Percentiles rank a stretch among this genome's conserved stretches.
phyloP scores from a whole-genome alignment of 2,888 invertebrate genomes.

The Bimastos eiseni region DNA sequence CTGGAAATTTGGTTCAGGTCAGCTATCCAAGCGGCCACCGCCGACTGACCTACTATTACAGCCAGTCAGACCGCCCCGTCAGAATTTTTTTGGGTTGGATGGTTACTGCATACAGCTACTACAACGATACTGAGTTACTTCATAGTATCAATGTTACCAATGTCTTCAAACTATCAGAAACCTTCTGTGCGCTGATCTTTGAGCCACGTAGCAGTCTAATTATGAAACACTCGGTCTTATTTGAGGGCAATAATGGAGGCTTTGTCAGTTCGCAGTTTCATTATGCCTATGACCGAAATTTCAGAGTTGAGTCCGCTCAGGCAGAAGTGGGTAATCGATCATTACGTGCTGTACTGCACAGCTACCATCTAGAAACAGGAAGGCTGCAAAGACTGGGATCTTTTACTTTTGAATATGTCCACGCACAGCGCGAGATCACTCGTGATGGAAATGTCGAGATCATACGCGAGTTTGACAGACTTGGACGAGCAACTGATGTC shows the following conservation, averaged over 20 bases:
- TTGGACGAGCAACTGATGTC: slow-evolving; percentile 52
- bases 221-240: slow-evolving; percentile 52
- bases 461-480: slow-evolving; percentile 52
- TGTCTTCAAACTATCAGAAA: neutral
- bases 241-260: neutral
- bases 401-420: slow-evolving; percentile 53
- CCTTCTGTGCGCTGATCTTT: slow-evolving; percentile 28
- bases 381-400: slow-evolving; percentile 67
- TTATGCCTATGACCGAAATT: slow-evolving; percentile 27
- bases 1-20: slow-evolving; percentile 81
- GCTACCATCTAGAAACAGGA: slow-evolving; percentile 71
- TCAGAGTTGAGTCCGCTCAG: neutral
- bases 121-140: neutral
- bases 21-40: slow-evolving; percentile 83
- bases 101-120: slow-evolving; percentile 21
- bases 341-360: slow-evolving; percentile 21
- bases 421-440: slow-evolving; percentile 51
- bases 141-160: slow-evolving; percentile 14
- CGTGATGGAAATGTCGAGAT: slow-evolving; percentile 53
- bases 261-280: slow-evolving; percentile 9
- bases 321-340: slow-evolving; percentile 56
- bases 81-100: slow-evolving; percentile 37
- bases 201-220: slow-evolving; percentile 36
- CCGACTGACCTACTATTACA: slow-evolving; percentile 83
- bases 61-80: slow-evolving; percentile 24